Conservation (phyloP, 1,140 invertebrate species). For the Varroa destructor region DNA sequence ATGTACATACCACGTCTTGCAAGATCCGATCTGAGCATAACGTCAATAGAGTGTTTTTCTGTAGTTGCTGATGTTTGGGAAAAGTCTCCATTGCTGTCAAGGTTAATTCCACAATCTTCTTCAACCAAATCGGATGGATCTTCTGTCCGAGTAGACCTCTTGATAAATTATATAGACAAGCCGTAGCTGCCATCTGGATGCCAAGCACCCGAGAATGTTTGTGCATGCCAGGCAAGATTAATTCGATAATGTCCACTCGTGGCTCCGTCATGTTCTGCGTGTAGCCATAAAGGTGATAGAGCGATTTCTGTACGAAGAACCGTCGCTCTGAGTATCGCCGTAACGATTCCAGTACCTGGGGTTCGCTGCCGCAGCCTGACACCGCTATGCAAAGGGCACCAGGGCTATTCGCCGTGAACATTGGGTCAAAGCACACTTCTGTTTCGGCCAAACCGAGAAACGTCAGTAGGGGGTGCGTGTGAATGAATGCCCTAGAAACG, state of each 20-base stretch:
- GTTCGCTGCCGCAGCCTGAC: slow-evolving; percentile 50
- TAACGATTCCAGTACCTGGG: slow-evolving; percentile 52
- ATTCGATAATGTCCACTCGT: slow-evolving; percentile 52
- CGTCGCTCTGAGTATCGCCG: slow-evolving; percentile 50
- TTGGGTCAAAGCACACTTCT: slow-evolving; percentile 48
- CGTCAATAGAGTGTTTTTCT: slow-evolving; percentile 31
- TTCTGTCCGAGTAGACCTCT: slow-evolving; percentile 52
- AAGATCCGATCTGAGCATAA: slow-evolving; percentile 47
- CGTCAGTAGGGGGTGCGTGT: slow-evolving; percentile 40
- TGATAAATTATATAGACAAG: slow-evolving; percentile 65
- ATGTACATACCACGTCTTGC: slow-evolving; percentile 48
- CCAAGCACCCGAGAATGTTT: slow-evolving; percentile 51
- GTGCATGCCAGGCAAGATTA: slow-evolving; percentile 57
- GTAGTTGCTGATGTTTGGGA: slow-evolving; percentile 50
- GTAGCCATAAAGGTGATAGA: slow-evolving; percentile 57
- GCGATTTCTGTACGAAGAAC: slow-evolving; percentile 55
- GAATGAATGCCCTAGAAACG: slow-evolving; percentile 36
- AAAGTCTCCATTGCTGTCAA: slow-evolving; percentile 58
- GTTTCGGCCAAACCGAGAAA: slow-evolving; percentile 53
- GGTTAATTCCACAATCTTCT: slow-evolving; percentile 54
- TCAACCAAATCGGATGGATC: slow-evolving; percentile 54
- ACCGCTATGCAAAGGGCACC: slow-evolving; percentile 39
- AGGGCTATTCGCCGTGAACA: slow-evolving; percentile 41
- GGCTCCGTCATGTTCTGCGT: slow-evolving; percentile 49
- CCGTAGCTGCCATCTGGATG: slow-evolving; percentile 65